Evolutionary conservation across 2,113 vertebrate species (phyloP).

Genomic region (Gnathonemus echidnorhynchus): DNA sequence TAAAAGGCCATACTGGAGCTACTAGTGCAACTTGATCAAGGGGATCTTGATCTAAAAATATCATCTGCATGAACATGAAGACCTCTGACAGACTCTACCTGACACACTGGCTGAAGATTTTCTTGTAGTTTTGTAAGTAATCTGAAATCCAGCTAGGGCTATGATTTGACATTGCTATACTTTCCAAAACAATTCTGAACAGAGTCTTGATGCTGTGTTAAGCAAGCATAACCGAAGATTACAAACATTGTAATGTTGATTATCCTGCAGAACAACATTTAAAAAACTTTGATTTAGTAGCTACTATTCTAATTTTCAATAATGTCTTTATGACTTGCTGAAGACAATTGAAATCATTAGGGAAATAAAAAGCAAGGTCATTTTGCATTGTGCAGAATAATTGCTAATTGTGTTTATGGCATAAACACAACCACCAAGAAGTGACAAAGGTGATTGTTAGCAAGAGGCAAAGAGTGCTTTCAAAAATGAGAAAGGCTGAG

Average conservation of each 20-base stretch:
- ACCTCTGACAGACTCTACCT: slow-evolving; percentile 39
- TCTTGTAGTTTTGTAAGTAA: slow-evolving; percentile 2
- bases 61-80: slow-evolving; percentile 38
- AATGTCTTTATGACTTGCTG: not conserved
- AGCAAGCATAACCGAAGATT: not conserved
- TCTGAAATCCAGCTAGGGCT: not conserved
- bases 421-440: not conserved
- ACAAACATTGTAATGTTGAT: not conserved
- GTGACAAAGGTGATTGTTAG: not conserved
- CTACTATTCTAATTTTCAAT: not conserved
- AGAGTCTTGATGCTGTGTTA: not conserved
- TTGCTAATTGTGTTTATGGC: not conserved
- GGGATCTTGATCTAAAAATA: slow-evolving; percentile 70
- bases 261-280: not conserved
- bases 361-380: not conserved
- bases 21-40: slow-evolving; percentile 64
- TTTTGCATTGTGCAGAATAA: not conserved
- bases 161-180: not conserved
- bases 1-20: slow-evolving; percentile 47
- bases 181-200: not conserved
- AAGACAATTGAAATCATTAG: not conserved
- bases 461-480: not conserved
- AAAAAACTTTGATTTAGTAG: not conserved
- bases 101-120: slow-evolving; percentile 46
- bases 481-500: slow-evolving; percentile 74